Percentiles rank a stretch among this genome's conserved stretches.
Conservation (phyloP, 53 echinoderm and acorn worm species). For the Arbacia lixula region DNA sequence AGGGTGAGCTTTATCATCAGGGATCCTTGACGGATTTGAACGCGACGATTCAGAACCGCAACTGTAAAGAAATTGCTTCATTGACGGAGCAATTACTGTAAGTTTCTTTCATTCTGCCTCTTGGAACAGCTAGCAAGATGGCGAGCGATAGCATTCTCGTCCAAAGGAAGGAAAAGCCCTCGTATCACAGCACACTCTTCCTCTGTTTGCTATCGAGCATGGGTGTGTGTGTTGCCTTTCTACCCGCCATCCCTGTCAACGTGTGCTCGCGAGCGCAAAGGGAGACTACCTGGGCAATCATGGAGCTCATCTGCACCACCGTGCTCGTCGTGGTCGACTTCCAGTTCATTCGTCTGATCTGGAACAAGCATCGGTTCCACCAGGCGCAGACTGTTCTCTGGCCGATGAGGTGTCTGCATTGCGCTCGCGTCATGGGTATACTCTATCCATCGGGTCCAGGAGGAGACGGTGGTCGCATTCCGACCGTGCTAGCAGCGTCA, state of each 20-base stretch:
- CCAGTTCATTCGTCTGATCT: constrained; percentile 13
- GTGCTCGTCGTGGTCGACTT: background rate
- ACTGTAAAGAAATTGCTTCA: no score
- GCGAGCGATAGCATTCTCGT: background rate
- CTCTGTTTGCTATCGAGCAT: constrained; percentile 26
- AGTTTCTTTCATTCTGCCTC: background rate
- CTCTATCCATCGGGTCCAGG: no score
- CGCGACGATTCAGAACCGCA: no score
- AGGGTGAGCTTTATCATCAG: no score
- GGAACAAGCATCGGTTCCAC: constrained; percentile 3
- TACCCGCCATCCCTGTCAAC: constrained; percentile 6
- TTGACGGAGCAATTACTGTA: no score
- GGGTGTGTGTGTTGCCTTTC: constrained; percentile 19
- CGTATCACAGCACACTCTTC: constrained; percentile 6
- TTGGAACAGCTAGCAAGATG: background rate
- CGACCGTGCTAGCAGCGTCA: no score
- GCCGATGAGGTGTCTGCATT: constrained; percentile 21
- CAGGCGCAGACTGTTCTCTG: constrained; percentile 7
- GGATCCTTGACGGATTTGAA: no score
- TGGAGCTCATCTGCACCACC: background rate
- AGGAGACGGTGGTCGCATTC: no score
- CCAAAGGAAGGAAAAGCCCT: background rate
- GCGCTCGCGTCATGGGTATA: constrained; percentile 3
- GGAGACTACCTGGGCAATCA: background rate
- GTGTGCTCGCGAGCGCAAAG: background rate